Percentiles rank a stretch among this genome's conserved stretches.
Conservation (phyloP, 2,888 invertebrate species). For the Hermodice carunculata region DNA sequence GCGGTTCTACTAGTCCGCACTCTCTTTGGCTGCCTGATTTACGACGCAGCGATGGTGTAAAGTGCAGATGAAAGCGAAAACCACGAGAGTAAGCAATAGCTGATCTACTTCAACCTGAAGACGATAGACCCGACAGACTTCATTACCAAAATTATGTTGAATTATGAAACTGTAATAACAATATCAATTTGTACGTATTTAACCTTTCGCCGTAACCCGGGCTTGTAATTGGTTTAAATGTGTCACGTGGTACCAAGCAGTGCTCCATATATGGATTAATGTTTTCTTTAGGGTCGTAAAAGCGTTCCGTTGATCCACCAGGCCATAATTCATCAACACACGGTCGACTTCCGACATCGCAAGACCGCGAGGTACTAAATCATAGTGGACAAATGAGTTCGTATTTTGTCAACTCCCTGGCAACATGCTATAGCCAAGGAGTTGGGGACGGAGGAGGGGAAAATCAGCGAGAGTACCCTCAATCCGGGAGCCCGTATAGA, state of each 20-base stretch:
- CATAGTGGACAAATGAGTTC: conserved; percentile 28
- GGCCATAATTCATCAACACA: conserved; percentile 32
- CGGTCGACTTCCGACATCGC: not conserved
- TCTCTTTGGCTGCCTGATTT: too few relatives aligned
- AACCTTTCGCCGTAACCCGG: conserved; percentile 8
- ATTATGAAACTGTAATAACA: conserved; percentile 4
- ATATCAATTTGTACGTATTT: conserved; percentile 8
- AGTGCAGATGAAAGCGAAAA: too few relatives aligned
- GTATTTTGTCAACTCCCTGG: conserved; percentile 36
- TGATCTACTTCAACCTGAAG: too few relatives aligned
- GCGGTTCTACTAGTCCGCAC: too few relatives aligned
- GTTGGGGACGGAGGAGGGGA: conserved; percentile 23
- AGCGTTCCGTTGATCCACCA: conserved; percentile 24
- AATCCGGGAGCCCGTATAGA: conserved; percentile 17
- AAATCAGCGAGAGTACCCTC: conserved; percentile 20
- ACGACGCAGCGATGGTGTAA: too few relatives aligned
- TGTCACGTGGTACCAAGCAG: conserved; percentile 26
- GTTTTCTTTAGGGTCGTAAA: conserved; percentile 41
- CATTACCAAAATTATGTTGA: conserved; percentile 13
- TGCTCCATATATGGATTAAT: conserved; percentile 39
- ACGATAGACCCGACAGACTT: not conserved
- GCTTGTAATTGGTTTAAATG: conserved; percentile 22
- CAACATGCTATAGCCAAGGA: conserved; percentile 30
- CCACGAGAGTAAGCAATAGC: too few relatives aligned
- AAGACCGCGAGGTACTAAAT: too few relatives aligned